Evolutionary conservation across 2,113 vertebrate species (phyloP).

Genomic region (Toxotes chatareus): DNA sequence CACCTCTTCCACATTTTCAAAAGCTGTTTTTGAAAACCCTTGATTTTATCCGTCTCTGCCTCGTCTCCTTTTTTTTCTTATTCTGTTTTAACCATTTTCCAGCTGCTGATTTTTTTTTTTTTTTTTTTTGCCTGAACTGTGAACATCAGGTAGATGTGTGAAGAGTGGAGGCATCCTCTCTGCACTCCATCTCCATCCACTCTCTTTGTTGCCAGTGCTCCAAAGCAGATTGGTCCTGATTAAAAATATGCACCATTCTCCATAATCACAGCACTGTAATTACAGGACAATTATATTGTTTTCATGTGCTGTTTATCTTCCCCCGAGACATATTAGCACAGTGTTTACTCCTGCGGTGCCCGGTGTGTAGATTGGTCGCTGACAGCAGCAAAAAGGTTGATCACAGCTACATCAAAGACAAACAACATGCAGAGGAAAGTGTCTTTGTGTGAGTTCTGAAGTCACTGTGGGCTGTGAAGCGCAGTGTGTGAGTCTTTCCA

Average conservation of each 20-base stretch:
- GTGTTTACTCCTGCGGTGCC: slow-evolving; percentile 41
- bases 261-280: slow-evolving; percentile 56
- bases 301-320: slow-evolving; percentile 55
- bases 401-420: slow-evolving; percentile 49
- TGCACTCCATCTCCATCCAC: slow-evolving; percentile 15
- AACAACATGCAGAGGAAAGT: slow-evolving; percentile 29
- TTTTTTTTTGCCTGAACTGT: not conserved
- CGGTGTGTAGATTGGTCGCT: not conserved
- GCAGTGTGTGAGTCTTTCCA: slow-evolving; percentile 48
- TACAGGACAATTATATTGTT: slow-evolving; percentile 52
- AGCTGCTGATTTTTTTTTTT: not conserved
- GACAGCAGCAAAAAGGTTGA: slow-evolving; percentile 32
- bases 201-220: slow-evolving; percentile 41
- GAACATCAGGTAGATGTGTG: slow-evolving; percentile 12
- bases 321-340: slow-evolving; percentile 53
- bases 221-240: slow-evolving; percentile 46
- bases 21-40: slow-evolving; percentile 57
- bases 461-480: slow-evolving; percentile 33
- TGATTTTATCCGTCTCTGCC: slow-evolving; percentile 27
- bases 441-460: slow-evolving; percentile 39
- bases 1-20: slow-evolving; percentile 46
- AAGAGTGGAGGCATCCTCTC: slow-evolving; percentile 22
- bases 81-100: slow-evolving; percentile 26
- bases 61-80: slow-evolving; percentile 1
- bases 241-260: slow-evolving; percentile 51